A percentile compares a stretch with the other conserved stretches of the same genome.
Conservation (phyloP, 2,113 vertebrate genomes). For the Oenanthe melanoleuca region DNA sequence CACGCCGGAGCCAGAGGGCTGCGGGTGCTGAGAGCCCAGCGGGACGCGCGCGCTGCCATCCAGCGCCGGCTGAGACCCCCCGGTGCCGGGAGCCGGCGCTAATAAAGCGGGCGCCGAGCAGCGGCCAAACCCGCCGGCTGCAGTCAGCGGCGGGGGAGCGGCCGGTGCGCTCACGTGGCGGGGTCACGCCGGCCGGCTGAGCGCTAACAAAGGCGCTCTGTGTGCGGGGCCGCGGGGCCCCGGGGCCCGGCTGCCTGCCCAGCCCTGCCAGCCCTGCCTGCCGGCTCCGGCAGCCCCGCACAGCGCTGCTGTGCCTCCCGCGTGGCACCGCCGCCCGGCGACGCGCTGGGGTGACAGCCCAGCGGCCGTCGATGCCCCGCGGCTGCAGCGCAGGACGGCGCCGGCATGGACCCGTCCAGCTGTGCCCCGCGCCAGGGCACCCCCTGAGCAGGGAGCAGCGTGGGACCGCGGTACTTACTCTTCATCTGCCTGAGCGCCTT, state of each 20-base stretch:
- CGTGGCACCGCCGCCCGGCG: not conserved
- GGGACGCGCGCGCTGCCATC: not conserved
- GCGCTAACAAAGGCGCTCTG: conserved; percentile 28
- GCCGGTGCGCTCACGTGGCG: conserved; percentile 46
- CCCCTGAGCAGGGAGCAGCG: not conserved
- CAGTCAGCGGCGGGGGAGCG: not conserved
- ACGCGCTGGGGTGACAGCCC: not conserved
- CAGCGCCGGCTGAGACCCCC: not conserved
- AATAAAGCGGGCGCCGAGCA: conserved; percentile 33
- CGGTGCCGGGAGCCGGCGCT: not conserved
- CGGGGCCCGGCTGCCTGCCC: not conserved
- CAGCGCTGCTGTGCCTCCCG: rapidly evolving
- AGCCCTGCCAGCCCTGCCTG: not conserved
- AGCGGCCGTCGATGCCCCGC: not conserved
- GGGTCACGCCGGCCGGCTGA: conserved; percentile 56
- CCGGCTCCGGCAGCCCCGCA: not conserved
- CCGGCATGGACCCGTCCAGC: not conserved
- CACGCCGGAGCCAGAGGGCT: not conserved
- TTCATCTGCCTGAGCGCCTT: conserved; percentile 84
- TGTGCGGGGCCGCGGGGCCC: not conserved
- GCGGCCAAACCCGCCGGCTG: conserved; percentile 6
- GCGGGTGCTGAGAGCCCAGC: not conserved
- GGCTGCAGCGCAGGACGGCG: not conserved
- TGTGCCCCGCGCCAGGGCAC: not conserved
- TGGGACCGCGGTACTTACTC: conserved; percentile 82